Conservation (phyloP, 2,797 vertebrate genomes). For the Hozukius guyotensis region DNA sequence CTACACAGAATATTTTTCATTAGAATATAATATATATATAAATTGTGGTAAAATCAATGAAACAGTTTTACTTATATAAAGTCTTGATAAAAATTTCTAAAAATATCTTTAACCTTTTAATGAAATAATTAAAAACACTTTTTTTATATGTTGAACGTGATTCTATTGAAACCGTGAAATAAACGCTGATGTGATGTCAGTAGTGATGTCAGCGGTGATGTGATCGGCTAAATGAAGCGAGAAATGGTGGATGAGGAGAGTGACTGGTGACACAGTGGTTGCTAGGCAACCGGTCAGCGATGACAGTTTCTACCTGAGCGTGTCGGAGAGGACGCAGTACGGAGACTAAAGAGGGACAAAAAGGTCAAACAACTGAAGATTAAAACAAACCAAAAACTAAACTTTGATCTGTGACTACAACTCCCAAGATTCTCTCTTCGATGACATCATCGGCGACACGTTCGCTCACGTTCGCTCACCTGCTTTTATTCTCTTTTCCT, state of each 20-base stretch:
- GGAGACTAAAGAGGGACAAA: conserved; percentile 58
- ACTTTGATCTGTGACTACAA: not conserved
- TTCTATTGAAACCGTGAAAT: not conserved
- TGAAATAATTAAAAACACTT: not conserved
- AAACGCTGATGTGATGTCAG: conserved; percentile 19
- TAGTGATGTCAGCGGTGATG: conserved; percentile 30
- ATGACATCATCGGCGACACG: not conserved
- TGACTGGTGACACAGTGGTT: conserved; percentile 31
- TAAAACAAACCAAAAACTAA: not conserved
- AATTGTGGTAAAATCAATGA: too few relatives aligned
- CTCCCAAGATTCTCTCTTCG: not conserved
- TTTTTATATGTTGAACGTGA: not conserved
- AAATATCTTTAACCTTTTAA: not conserved
- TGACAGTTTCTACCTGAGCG: conserved; percentile 61
- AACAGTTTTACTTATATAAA: not conserved
- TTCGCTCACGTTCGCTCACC: conserved; percentile 76
- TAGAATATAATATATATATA: too few relatives aligned
- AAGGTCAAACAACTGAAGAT: conserved; percentile 25
- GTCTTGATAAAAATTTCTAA: not conserved
- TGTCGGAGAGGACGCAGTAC: conserved; percentile 23
- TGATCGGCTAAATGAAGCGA: conserved; percentile 27
- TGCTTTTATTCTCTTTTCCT: conserved; percentile 92
- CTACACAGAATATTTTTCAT: too few relatives aligned
- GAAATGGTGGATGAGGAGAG: conserved; percentile 36
- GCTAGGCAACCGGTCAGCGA: conserved; percentile 39